Evolutionary conservation across 2,888 invertebrate species (phyloP).

Genomic region (Caenorhabditis sp.): DNA sequence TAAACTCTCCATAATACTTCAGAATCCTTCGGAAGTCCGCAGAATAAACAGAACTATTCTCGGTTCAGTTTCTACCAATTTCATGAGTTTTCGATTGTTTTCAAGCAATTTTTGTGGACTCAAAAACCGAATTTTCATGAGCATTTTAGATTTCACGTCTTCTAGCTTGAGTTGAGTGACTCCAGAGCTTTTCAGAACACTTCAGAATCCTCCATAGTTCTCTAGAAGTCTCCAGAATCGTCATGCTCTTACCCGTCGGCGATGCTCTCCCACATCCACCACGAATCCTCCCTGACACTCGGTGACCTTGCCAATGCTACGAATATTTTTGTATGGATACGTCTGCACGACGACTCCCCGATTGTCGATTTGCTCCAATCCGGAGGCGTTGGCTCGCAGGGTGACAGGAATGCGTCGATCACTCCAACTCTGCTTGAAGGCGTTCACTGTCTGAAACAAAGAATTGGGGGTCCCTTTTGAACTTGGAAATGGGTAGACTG

Average conservation of each 20-base stretch:
- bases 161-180: too few relatives aligned
- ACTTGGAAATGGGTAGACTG: too few relatives aligned
- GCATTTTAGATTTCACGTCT: too few relatives aligned
- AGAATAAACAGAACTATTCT: too few relatives aligned
- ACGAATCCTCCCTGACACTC: constrained; percentile 96
- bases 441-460: constrained; percentile 83
- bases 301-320: constrained; percentile 84
- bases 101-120: not conserved
- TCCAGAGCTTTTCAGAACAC: too few relatives aligned
- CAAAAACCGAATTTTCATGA: not conserved
- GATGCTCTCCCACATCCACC: constrained; percentile 93
- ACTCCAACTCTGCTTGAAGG: constrained; percentile 97
- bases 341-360: constrained; percentile 68
- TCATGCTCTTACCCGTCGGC: constrained; percentile 87
- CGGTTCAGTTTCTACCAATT: too few relatives aligned
- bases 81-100: too few relatives aligned
- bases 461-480: too few relatives aligned
- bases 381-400: constrained; percentile 93
- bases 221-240: too few relatives aligned
- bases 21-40: too few relatives aligned
- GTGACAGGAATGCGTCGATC: constrained; percentile 92
- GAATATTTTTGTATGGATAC: constrained; percentile 73
- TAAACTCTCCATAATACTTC: not conserved
- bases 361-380: constrained; percentile 89
- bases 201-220: too few relatives aligned